Evolutionary conservation across 2,888 invertebrate genomes (phyloP), one percentile per base, ranked within the genome.

Genomic region (Caenorhabditis zanzibari): DNA sequence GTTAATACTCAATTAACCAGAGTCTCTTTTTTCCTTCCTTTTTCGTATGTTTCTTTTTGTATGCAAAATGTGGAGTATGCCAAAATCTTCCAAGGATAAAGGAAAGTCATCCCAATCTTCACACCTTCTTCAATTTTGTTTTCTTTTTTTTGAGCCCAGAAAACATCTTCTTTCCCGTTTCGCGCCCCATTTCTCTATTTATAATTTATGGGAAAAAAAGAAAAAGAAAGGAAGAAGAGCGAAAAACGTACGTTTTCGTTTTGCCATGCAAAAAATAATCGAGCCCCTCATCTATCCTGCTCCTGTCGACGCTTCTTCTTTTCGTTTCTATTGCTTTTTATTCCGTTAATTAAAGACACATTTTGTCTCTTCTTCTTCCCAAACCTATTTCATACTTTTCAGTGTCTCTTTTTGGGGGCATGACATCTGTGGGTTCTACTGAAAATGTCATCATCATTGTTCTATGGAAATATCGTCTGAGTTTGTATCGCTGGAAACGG

Each of bases 391-490:
- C 10, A 38, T 38, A 38, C 38, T 6, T 38, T 38, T 38, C 38
- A 38, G 38, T 38, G 38, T 12, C 38, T 38, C 38, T 38, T 38
- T 38, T 38, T 7, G n/a, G 41, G 54, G 63, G 24, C n/a, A 61
- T 61, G 63, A 49, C 59, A 52, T 49, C 59, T 54, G 38, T 35
- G 54, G 54, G 47, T 63, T n/a, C 44, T 44, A 38, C 73, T 19
- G 73, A 73, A 54, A 69, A 82, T 41, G 73, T 72, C 14, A 69
- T 89, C 19, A 89, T 90, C 28, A 82, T 90, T 26, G 90, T 88
- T n/a, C 58, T 90, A 12, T 90, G 89, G 89, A 85, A 90, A 68
- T 86, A 90, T 81, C 85, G 85, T 24, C 68, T 90, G 32, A 86
- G 84, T 77, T 76, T 90, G 69, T 82, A 84, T 54, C 81, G 73